These are phyloP conservation scores for Clangula hyemalis DNA, from an alignment of 2,797 vertebrate species.

Conservation along the genomic window DNA sequence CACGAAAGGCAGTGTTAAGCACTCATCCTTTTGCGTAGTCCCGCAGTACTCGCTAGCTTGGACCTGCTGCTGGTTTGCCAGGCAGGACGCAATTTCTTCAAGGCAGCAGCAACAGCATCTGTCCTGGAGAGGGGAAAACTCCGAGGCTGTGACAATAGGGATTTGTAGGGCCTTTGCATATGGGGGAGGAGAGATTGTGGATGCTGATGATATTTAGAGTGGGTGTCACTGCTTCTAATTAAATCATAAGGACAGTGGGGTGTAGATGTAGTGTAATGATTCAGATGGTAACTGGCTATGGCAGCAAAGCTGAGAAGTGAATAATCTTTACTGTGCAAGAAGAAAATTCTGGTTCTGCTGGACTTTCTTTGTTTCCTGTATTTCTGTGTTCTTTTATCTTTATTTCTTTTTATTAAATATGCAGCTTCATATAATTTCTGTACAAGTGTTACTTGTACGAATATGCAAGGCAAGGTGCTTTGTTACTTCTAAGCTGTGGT, in stretches of 20 bases:
- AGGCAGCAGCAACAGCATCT: neutral
- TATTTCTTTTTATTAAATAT: neutral
- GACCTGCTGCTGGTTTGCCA: neutral
- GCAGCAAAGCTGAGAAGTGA: neutral
- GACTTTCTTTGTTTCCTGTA: neutral
- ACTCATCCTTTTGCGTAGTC: neutral
- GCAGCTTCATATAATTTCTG: neutral
- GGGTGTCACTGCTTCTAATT: neutral
- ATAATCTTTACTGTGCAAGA: neutral
- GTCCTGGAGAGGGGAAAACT: neutral
- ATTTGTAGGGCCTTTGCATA: neutral
- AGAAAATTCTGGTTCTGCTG: neutral
- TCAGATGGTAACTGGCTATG: neutral
- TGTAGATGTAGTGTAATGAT: neutral
- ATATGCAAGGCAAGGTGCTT: neutral
- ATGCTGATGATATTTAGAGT: neutral
- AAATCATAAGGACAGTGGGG: neutral
- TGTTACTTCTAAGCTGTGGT: neutral
- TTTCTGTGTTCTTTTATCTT: neutral
- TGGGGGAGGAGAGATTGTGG: neutral
- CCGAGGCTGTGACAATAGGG: neutral
- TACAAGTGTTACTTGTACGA: neutral
- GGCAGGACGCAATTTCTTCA: neutral
- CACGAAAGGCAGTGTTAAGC: neutral
- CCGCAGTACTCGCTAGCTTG: neutral